Evolutionary conservation across 2,888 invertebrate species (phyloP), one percentile per base, ranked within the genome.

Genomic region (Clanis bilineata): DNA sequence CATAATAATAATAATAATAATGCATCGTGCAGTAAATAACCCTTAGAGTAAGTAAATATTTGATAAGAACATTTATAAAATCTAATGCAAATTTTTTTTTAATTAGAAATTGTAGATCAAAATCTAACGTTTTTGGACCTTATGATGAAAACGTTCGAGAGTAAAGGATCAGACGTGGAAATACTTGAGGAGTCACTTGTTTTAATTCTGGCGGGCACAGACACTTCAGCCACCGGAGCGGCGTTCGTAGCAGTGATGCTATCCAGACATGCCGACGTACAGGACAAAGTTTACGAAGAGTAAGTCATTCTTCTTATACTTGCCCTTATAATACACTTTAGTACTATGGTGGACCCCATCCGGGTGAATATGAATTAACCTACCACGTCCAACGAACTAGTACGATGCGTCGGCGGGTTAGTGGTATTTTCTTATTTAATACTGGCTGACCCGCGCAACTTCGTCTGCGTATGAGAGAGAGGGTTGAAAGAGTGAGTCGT

Each of bases 241-340:
- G 69, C 74, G 1, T 85, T 80, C 57, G 73, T 77, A 0, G 60
- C 73, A 2, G 59, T 75, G 3, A 60, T 85, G 65, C 60, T 86
- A 41, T 71, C 83, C 0, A 70, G 68, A 18, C 67, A 83, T 25
- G 77, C 70, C 12, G 68, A 77, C 3, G 65, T 82, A 0, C 84
- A 85, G 56, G 74, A 82, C 6, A 84, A 78, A 51, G 70, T 81
- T 18, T 78, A 77, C 47, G 61, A 74, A 18, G 83, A 83, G 83
- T 83, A 61, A 74, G 81, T 66, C 15, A 15, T 38, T 12, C 9
- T 36, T n/a, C n/a, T n/a, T n/a, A n/a, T n/a, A n/a, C n/a, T n/a
- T n/a, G n/a, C n/a, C n/a, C n/a, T n/a, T n/a, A n/a, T n/a, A n/a
- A n/a, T n/a, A n/a, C n/a, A n/a, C n/a, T n/a, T n/a, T n/a, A n/a